These are phyloP conservation scores for Hydra vulgaris DNA, from an alignment of 30 jellyfish, hydroid and myxozoan genomes.

Conservation along the genomic window DNA sequence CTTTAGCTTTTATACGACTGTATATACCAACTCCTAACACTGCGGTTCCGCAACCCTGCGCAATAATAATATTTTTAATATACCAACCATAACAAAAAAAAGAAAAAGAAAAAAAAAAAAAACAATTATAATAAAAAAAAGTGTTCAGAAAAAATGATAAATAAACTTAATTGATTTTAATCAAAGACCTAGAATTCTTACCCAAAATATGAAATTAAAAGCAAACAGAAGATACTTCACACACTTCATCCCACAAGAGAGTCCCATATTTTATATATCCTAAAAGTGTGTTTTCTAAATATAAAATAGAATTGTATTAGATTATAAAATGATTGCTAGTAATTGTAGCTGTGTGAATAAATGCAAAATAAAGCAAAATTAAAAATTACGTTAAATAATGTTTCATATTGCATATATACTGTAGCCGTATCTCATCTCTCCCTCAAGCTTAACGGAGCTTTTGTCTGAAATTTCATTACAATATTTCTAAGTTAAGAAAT, in stretches of 20 bases:
- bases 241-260: slow-evolving; percentile 70
- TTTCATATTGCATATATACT: too few species aligned
- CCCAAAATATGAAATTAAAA: slow-evolving; percentile 81
- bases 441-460: too few species aligned
- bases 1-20: slow-evolving; percentile 61
- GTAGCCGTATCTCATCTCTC: too few species aligned
- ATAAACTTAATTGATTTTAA: background rate
- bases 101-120: too few species aligned
- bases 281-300: background rate
- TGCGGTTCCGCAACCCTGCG: slow-evolving; percentile 79
- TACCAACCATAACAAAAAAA: too few species aligned
- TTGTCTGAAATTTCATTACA: too few species aligned
- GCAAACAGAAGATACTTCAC: slow-evolving; percentile 61
- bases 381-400: background rate
- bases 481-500: too few species aligned
- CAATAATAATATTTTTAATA: too few species aligned
- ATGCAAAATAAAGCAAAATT: background rate
- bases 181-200: background rate
- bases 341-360: background rate
- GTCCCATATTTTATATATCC: background rate
- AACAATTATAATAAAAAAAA: too few species aligned
- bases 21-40: slow-evolving; percentile 83
- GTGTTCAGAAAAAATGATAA: background rate
- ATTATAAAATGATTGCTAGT: background rate
- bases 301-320: background rate